Evolutionary conservation across 2,113 vertebrate species (phyloP).

Genomic region (Butorides virescens): DNA sequence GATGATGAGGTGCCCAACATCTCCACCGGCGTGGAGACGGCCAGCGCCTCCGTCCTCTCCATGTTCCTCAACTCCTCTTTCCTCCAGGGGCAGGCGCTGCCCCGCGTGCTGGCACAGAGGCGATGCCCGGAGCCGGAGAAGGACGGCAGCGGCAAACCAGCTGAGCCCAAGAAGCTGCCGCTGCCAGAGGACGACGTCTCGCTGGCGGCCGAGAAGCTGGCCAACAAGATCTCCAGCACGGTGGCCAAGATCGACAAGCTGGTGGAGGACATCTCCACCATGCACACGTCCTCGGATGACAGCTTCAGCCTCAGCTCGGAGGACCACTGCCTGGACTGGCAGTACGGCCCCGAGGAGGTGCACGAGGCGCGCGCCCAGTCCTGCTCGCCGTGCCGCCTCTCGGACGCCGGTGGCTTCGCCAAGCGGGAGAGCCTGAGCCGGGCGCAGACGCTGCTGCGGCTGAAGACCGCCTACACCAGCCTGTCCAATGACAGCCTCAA

Average conservation of each 20-base stretch:
- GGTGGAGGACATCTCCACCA: slow-evolving; percentile 91
- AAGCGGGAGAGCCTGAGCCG: slow-evolving; percentile 78
- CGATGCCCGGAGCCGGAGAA: slow-evolving; percentile 81
- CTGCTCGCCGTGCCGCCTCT: slow-evolving; percentile 87
- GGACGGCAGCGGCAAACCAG: slow-evolving; percentile 45
- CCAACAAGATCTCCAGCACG: slow-evolving; percentile 89
- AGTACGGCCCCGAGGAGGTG: slow-evolving; percentile 82
- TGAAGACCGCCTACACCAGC: slow-evolving; percentile 86
- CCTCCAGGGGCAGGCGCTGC: slow-evolving; percentile 84
- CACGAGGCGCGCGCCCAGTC: slow-evolving; percentile 87
- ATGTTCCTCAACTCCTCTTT: slow-evolving; percentile 91
- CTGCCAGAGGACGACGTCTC: slow-evolving; percentile 79
- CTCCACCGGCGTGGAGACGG: slow-evolving; percentile 80
- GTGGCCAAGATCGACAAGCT: slow-evolving; percentile 94
- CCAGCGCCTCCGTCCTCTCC: slow-evolving; percentile 87
- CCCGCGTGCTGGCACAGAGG: slow-evolving; percentile 55
- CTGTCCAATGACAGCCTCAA: slow-evolving; percentile 94
- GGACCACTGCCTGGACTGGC: slow-evolving; percentile 90
- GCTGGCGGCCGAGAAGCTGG: slow-evolving; percentile 83
- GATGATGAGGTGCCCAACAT: slow-evolving; percentile 92
- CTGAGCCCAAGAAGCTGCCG: slow-evolving; percentile 67
- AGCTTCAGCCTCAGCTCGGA: slow-evolving; percentile 96
- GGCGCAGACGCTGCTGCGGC: slow-evolving; percentile 83
- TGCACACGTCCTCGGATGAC: slow-evolving; percentile 94
- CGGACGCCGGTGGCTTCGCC: slow-evolving; percentile 75